Conservation (phyloP, 1,140 invertebrate genomes). For the Drosophila baimaii region DNA sequence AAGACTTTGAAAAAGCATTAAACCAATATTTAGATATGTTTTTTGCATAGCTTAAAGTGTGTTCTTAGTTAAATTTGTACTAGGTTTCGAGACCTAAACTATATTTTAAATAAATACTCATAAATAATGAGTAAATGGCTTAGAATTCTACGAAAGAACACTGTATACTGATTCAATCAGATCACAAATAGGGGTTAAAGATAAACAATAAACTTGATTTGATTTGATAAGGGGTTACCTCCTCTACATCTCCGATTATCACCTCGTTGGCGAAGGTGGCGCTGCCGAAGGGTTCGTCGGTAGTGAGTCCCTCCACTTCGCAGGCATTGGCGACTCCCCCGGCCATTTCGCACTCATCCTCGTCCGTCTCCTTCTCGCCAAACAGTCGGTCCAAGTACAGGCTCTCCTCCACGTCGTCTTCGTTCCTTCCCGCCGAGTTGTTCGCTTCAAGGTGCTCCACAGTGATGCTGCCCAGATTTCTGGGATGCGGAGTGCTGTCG, state of each 20-base stretch:
- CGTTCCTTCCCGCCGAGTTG: conserved; percentile 45
- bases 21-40: neutral
- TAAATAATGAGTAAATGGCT: neutral
- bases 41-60: neutral
- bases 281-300: conserved; percentile 51
- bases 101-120: neutral
- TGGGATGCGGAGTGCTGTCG: conserved; percentile 77
- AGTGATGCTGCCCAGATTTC: conserved; percentile 50
- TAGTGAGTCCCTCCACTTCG: conserved; percentile 67
- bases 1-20: conserved; percentile 4
- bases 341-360: conserved; percentile 40
- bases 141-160: neutral
- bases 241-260: conserved; percentile 60
- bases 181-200: neutral
- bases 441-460: conserved; percentile 32
- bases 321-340: conserved; percentile 58
- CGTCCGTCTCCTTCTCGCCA: conserved; percentile 41
- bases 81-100: neutral
- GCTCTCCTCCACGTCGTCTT: conserved; percentile 43
- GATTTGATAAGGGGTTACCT: conserved; percentile 51
- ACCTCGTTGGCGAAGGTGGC: conserved; percentile 62
- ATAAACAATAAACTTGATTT: neutral
- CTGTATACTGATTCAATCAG: neutral
- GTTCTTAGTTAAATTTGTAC: too few species aligned
- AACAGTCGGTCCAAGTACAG: conserved; percentile 42